phyloP scores from a whole-genome alignment of 2,797 vertebrate genomes.

The Balearica regulorum region DNA sequence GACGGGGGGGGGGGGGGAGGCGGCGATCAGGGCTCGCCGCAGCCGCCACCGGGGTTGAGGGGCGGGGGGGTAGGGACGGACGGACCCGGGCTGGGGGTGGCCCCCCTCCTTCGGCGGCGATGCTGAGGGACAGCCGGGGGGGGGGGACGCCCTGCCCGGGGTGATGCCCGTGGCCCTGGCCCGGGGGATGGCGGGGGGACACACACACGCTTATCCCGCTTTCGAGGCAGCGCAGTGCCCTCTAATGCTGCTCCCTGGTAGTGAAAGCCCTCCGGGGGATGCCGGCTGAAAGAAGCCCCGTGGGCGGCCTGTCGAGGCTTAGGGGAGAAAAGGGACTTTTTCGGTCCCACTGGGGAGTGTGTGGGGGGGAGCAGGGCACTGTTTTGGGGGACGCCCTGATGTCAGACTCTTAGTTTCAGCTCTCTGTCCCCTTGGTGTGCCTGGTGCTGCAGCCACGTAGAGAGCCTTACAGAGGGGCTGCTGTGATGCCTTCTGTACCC shows the following conservation, averaged over 20 bases:
- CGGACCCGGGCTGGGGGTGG: too few relatives aligned
- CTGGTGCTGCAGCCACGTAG: too few relatives aligned
- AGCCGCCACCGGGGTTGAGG: background rate
- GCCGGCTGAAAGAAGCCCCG: background rate
- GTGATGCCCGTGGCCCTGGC: background rate
- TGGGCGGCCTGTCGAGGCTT: background rate
- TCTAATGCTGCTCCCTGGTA: conserved; percentile 14
- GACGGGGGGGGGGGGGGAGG: background rate
- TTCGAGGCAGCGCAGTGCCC: conserved; percentile 10
- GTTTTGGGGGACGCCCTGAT: background rate
- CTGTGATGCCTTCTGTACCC: background rate
- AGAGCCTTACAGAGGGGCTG: background rate
- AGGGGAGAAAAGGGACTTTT: background rate
- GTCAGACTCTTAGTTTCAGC: background rate
- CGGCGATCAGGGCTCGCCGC: background rate
- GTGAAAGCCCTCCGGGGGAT: background rate
- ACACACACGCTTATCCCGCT: background rate
- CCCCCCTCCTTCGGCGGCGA: background rate
- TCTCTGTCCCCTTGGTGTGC: background rate
- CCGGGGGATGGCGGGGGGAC: too few relatives aligned
- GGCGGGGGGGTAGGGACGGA: too few relatives aligned
- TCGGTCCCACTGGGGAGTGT: background rate
- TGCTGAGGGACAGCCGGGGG: background rate
- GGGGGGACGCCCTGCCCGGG: too few relatives aligned
- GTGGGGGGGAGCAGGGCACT: background rate